Conservation (phyloP, 2,888 invertebrate genomes). For the Nomada lathburiana region DNA sequence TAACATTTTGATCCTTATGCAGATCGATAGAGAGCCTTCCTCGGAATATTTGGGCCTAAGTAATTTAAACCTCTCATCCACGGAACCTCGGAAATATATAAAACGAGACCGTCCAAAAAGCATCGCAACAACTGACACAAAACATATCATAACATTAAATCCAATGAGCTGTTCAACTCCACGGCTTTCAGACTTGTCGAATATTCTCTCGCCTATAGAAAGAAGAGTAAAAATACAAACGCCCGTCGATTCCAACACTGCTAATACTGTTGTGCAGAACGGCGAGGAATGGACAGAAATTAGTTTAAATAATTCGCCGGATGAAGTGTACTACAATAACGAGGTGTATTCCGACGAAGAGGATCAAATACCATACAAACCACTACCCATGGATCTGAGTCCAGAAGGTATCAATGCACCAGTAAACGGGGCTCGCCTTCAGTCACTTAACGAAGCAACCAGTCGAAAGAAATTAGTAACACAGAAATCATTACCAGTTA, state of each 20-base stretch:
- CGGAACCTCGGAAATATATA: constrained; percentile 82
- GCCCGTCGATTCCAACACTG: constrained; percentile 65
- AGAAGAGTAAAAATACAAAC: constrained; percentile 75
- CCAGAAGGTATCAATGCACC: constrained; percentile 78
- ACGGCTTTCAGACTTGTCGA: constrained; percentile 77
- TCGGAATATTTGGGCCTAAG: constrained; percentile 81
- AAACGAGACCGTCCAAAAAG: constrained; percentile 81
- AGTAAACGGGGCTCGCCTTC: constrained; percentile 50
- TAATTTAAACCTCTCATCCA: constrained; percentile 79
- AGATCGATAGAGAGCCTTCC: constrained; percentile 78
- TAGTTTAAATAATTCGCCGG: constrained; percentile 89
- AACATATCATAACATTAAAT: constrained; percentile 75
- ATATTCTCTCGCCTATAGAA: constrained; percentile 73
- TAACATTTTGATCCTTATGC: neutral
- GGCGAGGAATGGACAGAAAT: constrained; percentile 91
- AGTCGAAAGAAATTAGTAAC: constrained; percentile 81
- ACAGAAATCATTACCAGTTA: constrained; percentile 85
- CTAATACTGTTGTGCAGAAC: constrained; percentile 74
- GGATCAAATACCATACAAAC: constrained; percentile 85
- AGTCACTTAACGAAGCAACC: constrained; percentile 69
- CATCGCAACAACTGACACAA: constrained; percentile 77
- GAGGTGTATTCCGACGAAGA: constrained; percentile 84
- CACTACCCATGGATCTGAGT: constrained; percentile 81
- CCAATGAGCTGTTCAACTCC: constrained; percentile 78
- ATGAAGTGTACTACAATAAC: constrained; percentile 87